Evolutionary conservation across 2,888 invertebrate species (phyloP).

Genomic region (Zygogramma bicolorata): DNA sequence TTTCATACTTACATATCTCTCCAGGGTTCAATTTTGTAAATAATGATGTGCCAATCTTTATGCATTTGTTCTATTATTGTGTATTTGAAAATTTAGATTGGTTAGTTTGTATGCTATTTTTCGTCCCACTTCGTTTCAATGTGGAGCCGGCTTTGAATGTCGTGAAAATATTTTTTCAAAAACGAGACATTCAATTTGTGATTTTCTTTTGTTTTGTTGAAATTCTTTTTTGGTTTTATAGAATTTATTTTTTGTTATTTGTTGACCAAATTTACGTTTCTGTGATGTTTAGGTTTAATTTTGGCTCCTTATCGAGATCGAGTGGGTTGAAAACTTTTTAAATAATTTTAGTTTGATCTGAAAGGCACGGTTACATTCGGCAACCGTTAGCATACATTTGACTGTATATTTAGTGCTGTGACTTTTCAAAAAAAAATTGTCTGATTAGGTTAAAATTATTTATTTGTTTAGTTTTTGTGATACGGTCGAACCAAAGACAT

Average conservation of each 20-base stretch:
- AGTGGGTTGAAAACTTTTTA: conserved; percentile 28
- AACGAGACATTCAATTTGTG: conserved; percentile 40
- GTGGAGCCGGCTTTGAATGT: conserved; percentile 29
- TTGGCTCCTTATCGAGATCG: conserved; percentile 14
- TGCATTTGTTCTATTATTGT: conserved; percentile 57
- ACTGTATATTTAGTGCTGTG: conserved; percentile 68
- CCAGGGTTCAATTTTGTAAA: conserved; percentile 67
- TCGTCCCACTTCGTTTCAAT: conserved; percentile 18
- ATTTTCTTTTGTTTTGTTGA: conserved; percentile 43
- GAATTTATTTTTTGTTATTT: conserved; percentile 48
- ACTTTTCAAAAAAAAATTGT: conserved; percentile 61
- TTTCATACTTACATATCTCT: conserved; percentile 67
- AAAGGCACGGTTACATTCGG: conserved; percentile 62
- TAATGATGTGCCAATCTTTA: conserved; percentile 67
- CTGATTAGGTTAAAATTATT: conserved; percentile 65
- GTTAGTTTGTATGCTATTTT: conserved; percentile 46
- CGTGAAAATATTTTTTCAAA: conserved; percentile 40
- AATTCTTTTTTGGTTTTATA: conserved; percentile 44
- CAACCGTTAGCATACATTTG: conserved; percentile 61
- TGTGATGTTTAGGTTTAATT: conserved; percentile 50
- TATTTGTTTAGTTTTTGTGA: conserved; percentile 64
- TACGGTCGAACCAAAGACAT: conserved; percentile 67
- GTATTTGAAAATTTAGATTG: conserved; percentile 44
- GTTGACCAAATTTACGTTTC: conserved; percentile 46
- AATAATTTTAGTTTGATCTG: conserved; percentile 52